Evolutionary conservation across 2,888 invertebrate genomes (phyloP), one percentile per base, ranked within the genome.

Genomic region (Pyralis farinalis): DNA sequence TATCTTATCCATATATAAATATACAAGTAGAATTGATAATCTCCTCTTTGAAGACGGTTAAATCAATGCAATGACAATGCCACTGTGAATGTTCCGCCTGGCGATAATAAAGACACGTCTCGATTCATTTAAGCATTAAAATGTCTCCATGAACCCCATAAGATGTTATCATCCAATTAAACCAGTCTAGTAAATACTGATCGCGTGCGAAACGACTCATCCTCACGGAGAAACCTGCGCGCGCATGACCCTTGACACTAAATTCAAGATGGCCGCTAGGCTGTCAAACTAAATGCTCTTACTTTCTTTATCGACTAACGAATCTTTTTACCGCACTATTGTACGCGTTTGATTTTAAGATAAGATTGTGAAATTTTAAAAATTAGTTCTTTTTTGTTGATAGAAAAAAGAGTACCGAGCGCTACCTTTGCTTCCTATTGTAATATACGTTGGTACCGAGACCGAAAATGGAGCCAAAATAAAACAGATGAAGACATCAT

Each of bases 251-350:
- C 83, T 61, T 86, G 85, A 77, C 80, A 77, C 68, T 59, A 55
- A 70, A 76, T 66, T 51, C 71, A 83, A 85, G 70, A 85, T 83
- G 84, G 82, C 76, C 54, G 72, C 60, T 43, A 51, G 63, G 63
- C 75, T 81, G 83, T 80, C 83, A 78, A 77, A 81, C 65, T 71
- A 68, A 72, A 75, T 67, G 69, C 79, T 80, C 71, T 79, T 77
- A 78, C 80, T 84, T 84, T 83, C 78, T 71, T 60, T 80, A 79
- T 74, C 76, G 61, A 59, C 52, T 73, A 70, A 73, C 67, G 63
- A 75, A 79, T 74, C 71, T 49, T 67, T 72, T 75, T 71, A 70
- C 65, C 46, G 70, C 62, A 56, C 51, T 54, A 69, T 75, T 77
- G 72, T 67, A 50, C 39, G 47, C 34, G 48, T 61, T 56, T 47